A percentile compares a stretch with the other conserved stretches of the same genome.
Conservation (phyloP, 2,113 vertebrate genomes). For the Oryzias javanicus region DNA sequence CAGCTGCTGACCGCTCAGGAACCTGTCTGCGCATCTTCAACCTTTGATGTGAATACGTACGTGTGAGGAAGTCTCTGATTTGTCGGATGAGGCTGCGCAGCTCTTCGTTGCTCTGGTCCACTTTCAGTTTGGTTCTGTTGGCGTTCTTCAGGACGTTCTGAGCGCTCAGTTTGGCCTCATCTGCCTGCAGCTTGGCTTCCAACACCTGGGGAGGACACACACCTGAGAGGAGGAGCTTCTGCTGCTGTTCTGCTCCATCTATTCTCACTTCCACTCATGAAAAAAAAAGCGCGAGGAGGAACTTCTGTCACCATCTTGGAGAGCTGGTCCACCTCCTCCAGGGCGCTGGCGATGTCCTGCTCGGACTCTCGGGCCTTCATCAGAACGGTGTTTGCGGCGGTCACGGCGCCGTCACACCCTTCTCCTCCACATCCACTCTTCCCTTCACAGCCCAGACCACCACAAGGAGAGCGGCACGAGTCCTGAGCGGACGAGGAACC, state of each 20-base stretch:
- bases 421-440: slow-evolving; percentile 84
- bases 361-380: slow-evolving; percentile 87
- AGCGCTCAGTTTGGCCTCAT: slow-evolving; percentile 88
- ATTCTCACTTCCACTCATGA: too few species aligned
- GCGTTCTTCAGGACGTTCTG: slow-evolving; percentile 87
- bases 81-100: slow-evolving; percentile 90
- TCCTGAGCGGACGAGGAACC: slow-evolving; percentile 72
- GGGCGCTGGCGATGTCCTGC: slow-evolving; percentile 83
- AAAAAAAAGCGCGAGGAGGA: too few species aligned
- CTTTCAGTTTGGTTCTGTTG: slow-evolving; percentile 86
- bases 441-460: slow-evolving; percentile 86
- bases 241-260: too few species aligned
- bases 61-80: slow-evolving; percentile 91
- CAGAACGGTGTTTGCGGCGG: slow-evolving; percentile 78
- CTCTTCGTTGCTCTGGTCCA: slow-evolving; percentile 90
- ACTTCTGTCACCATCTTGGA: slow-evolving; percentile 85
- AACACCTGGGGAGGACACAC: slow-evolving; percentile 78
- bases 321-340: slow-evolving; percentile 93
- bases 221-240: too few species aligned
- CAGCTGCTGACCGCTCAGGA: too few species aligned
- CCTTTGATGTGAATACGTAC: slow-evolving; percentile 71
- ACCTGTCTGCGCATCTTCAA: too few species aligned
- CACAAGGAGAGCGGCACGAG: slow-evolving; percentile 77
- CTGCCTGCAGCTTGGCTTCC: slow-evolving; percentile 89
- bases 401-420: slow-evolving; percentile 83